Evolutionary conservation across 2,888 invertebrate species (phyloP).

Genomic region (Orthonevra nobilis): DNA sequence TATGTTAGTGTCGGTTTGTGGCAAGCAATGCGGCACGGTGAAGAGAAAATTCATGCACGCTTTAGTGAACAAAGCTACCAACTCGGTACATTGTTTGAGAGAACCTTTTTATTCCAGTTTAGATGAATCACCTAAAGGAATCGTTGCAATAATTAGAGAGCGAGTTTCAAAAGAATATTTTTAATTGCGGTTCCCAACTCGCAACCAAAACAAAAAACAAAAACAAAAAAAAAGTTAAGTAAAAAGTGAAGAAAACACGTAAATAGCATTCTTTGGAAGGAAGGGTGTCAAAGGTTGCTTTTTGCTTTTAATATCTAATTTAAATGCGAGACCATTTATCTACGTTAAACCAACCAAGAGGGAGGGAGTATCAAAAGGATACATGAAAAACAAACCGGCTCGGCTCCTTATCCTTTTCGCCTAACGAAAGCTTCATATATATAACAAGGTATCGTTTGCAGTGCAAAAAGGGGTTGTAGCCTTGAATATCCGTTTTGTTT

Average conservation of each 20-base stretch:
- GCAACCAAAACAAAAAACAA: not conserved
- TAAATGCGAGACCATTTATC: constrained; percentile 66
- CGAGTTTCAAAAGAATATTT: constrained; percentile 28
- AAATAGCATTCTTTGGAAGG: not conserved
- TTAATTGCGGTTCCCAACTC: constrained; percentile 31
- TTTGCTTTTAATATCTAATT: constrained; percentile 56
- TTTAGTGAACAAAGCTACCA: not conserved
- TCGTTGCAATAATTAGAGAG: constrained; percentile 37
- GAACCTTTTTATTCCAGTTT: constrained; percentile 16
- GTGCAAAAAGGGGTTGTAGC: constrained; percentile 44
- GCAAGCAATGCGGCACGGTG: too few relatives aligned
- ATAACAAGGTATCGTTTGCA: too few relatives aligned
- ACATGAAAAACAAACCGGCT: constrained; percentile 46
- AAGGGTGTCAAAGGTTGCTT: constrained; percentile 13
- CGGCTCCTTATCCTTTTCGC: constrained; percentile 45
- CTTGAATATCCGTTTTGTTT: constrained; percentile 27
- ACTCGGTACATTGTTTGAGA: not conserved
- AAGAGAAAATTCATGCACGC: too few relatives aligned
- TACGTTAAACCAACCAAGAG: constrained; percentile 34
- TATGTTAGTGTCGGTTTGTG: constrained; percentile 22
- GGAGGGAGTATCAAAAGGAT: constrained; percentile 43
- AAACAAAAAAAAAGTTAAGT: too few relatives aligned
- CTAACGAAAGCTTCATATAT: constrained; percentile 34
- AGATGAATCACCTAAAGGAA: constrained; percentile 23
- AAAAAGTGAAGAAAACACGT: too few relatives aligned